Conservation (phyloP, 1,140 invertebrate species). For the Cotesia vestalis region DNA sequence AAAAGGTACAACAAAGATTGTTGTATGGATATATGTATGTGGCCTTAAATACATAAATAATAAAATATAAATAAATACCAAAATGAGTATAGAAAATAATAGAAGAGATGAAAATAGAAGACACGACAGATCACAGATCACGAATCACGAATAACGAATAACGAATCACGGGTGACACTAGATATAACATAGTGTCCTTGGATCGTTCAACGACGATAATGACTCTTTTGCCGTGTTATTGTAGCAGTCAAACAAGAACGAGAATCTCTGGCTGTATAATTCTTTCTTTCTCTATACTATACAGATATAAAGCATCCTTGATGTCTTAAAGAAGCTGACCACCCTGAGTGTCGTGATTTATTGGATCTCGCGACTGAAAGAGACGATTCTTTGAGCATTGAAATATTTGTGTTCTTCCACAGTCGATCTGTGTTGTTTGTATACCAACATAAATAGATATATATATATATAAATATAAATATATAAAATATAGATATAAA, state of each 20-base stretch:
- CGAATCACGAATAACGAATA: no score
- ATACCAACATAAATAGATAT: neutral
- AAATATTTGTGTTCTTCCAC: conserved; percentile 53
- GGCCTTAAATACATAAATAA: no score
- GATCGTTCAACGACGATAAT: conserved; percentile 38
- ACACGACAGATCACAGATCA: no score
- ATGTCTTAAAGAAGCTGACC: conserved; percentile 44
- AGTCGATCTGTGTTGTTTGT: conserved; percentile 15
- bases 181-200: conserved; percentile 14
- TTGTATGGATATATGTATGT: no score
- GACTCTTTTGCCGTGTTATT: conserved; percentile 44
- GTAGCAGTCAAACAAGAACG: conserved; percentile 26
- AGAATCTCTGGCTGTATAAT: conserved; percentile 20
- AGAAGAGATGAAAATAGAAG: no score
- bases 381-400: conserved; percentile 51
- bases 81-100: no score
- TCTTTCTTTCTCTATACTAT: neutral
- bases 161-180: no score
- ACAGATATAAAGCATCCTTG: conserved; percentile 16
- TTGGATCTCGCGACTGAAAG: conserved; percentile 49
- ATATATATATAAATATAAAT: conserved; percentile 4
- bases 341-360: conserved; percentile 59
- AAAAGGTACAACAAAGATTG: no score
- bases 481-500: conserved; percentile 2
- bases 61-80: no score